phyloP scores from a whole-genome alignment of 2,113 vertebrate species.

The Phaethon lepturus region DNA sequence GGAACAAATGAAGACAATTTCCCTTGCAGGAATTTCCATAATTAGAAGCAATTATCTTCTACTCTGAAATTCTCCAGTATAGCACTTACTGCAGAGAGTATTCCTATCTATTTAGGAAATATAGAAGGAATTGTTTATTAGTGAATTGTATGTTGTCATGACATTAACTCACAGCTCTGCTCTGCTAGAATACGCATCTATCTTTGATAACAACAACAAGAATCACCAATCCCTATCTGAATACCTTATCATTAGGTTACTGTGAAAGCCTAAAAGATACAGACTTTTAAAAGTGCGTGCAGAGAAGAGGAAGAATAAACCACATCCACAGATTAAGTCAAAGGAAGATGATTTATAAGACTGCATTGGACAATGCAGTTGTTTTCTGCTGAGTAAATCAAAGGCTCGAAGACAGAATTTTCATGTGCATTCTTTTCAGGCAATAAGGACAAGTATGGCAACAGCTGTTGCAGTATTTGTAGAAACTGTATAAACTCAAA shows the following conservation, averaged over 20 bases:
- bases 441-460: constrained; percentile 58
- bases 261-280: not conserved
- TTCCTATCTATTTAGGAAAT: constrained; percentile 63
- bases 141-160: constrained; percentile 25
- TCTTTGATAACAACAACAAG: not conserved
- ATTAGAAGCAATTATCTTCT: constrained; percentile 76
- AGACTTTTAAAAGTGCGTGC: not conserved
- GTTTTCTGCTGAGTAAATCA: constrained; percentile 21
- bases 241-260: not conserved
- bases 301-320: constrained; percentile 34
- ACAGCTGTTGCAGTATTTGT: constrained; percentile 69
- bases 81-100: constrained; percentile 62
- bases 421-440: not conserved
- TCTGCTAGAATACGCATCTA: not conserved
- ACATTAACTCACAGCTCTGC: not conserved
- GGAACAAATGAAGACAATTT: constrained; percentile 75
- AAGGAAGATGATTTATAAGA: not conserved
- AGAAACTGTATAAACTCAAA: constrained; percentile 51
- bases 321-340: not conserved
- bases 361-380: not conserved
- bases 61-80: constrained; percentile 66
- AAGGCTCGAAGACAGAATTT: not conserved
- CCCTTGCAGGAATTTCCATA: constrained; percentile 72
- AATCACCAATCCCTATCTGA: not conserved
- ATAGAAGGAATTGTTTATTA: constrained; percentile 40